Percentiles rank a stretch among this genome's conserved stretches.
Evolutionary conservation across 2,797 vertebrate species (phyloP).

Genomic region (Falco peregrinus): DNA sequence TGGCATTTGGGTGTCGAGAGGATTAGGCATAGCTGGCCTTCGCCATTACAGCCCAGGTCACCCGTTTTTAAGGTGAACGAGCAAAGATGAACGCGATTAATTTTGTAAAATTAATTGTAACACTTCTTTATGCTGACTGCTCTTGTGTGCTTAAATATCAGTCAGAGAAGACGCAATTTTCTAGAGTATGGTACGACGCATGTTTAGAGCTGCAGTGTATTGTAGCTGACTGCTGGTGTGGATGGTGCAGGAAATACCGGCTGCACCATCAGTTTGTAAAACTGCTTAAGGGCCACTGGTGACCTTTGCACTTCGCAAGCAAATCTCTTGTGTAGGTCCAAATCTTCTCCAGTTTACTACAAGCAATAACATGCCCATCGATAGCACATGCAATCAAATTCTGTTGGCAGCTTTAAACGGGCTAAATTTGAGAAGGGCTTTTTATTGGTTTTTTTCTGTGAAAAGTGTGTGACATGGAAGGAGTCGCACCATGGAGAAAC

Average conservation of each 20-base stretch:
- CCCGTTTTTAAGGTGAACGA: fast-evolving
- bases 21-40: background rate
- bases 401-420: background rate
- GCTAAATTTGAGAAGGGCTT: constrained; percentile 16
- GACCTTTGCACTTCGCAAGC: background rate
- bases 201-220: background rate
- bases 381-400: background rate
- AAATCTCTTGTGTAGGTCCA: background rate
- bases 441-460: background rate
- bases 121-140: background rate
- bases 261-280: background rate
- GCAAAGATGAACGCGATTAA: fast-evolving
- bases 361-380: constrained; percentile 49
- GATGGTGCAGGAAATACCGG: background rate
- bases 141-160: background rate
- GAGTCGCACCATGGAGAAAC: background rate
- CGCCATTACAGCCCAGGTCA: background rate
- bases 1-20: background rate
- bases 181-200: fast-evolving
- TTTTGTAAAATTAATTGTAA: background rate
- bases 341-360: background rate
- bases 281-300: background rate
- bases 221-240: background rate
- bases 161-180: background rate
- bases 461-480: background rate